phyloP scores from a whole-genome alignment of 2,113 vertebrate species.

The Prietella phreatophila region DNA sequence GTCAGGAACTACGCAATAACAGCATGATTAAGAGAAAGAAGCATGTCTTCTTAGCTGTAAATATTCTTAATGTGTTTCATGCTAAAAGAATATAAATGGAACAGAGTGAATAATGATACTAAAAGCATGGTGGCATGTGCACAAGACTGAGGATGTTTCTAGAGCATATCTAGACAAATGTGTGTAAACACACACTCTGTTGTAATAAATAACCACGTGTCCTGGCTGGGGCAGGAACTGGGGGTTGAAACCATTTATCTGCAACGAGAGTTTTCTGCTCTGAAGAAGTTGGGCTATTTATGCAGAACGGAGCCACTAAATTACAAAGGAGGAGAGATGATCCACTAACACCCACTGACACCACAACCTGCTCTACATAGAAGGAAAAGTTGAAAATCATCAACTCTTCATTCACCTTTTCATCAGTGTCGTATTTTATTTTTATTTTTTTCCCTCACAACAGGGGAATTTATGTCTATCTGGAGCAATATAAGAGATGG shows the following conservation, averaged over 20 bases:
- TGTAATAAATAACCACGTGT: conserved; percentile 5
- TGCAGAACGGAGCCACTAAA: neutral
- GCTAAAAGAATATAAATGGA: neutral
- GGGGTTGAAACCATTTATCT: conserved; percentile 1
- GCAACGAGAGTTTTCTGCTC: conserved; percentile 8
- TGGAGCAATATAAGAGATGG: neutral
- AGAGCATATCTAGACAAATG: conserved; percentile 14
- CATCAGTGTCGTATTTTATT: neutral
- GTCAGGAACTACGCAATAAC: neutral
- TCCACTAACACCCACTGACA: neutral
- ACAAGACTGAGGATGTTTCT: conserved; percentile 14
- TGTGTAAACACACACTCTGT: neutral
- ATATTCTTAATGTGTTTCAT: neutral
- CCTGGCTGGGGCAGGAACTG: conserved; percentile 10
- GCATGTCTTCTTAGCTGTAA: neutral
- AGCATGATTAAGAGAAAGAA: neutral
- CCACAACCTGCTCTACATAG: neutral
- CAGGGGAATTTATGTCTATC: neutral
- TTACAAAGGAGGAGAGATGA: conserved; percentile 1
- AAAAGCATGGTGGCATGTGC: neutral
- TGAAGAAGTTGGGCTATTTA: neutral
- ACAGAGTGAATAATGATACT: neutral
- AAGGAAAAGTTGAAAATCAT: neutral
- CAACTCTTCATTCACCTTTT: neutral
- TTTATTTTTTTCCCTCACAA: neutral